Conservation (phyloP, 2,797 vertebrate genomes). For the Antrozous pallidus region DNA sequence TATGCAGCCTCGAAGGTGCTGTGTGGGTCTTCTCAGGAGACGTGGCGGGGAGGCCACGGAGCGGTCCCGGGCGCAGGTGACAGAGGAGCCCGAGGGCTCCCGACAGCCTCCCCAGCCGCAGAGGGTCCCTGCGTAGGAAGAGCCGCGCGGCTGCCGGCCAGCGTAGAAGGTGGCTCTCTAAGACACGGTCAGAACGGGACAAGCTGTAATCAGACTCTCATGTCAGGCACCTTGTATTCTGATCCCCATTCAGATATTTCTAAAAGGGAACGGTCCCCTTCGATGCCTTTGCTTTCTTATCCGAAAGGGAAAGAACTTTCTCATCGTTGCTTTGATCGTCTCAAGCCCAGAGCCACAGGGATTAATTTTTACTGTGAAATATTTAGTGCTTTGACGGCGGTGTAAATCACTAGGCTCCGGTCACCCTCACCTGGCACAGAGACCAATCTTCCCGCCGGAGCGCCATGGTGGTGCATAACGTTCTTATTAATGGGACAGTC, state of each 20-base stretch:
- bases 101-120: no score
- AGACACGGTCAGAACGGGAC: background rate
- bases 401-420: constrained; percentile 81
- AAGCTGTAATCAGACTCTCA: constrained; percentile 11
- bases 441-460: constrained; percentile 78
- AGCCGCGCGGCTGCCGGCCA: background rate
- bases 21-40: background rate
- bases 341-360: constrained; percentile 75
- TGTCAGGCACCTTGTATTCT: constrained; percentile 50
- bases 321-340: constrained; percentile 56
- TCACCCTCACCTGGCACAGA: constrained; percentile 75
- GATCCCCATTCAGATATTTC: constrained; percentile 31
- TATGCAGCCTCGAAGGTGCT: background rate
- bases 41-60: background rate
- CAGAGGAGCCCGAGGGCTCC: no score
- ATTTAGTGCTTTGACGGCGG: constrained; percentile 80
- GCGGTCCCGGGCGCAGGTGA: background rate
- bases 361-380: constrained; percentile 83
- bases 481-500: constrained; percentile 78
- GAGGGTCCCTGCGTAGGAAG: no score
- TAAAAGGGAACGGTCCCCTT: background rate
- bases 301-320: constrained; percentile 56
- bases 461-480: constrained; percentile 79
- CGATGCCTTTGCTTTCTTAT: constrained; percentile 47
- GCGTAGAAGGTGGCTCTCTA: background rate